These are phyloP conservation scores for Drosophila infuscata DNA, from an alignment of 2,888 invertebrate species.

Conservation along the genomic window DNA sequence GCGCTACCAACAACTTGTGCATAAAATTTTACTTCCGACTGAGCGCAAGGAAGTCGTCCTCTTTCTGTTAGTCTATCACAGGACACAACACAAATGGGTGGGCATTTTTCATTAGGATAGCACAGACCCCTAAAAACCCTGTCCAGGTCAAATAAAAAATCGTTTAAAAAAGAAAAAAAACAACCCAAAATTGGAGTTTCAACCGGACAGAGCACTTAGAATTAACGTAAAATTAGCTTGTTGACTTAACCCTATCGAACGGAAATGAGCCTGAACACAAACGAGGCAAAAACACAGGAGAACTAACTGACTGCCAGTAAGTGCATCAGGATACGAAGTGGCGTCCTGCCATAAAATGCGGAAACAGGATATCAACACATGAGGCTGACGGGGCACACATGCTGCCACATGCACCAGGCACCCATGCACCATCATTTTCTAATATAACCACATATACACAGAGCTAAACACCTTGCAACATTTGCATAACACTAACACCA, in stretches of 20 bases:
- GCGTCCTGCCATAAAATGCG: conserved; percentile 30
- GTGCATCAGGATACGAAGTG: background rate
- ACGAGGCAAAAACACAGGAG: conserved; percentile 27
- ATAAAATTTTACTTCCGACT: conserved; percentile 65
- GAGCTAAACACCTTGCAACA: conserved; percentile 46
- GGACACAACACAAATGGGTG: conserved; percentile 7
- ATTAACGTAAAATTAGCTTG: conserved; percentile 62
- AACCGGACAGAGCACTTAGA: conserved; percentile 42
- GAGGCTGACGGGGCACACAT: conserved; percentile 20
- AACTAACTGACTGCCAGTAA: conserved; percentile 21
- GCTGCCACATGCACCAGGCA: conserved; percentile 3
- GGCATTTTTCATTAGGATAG: conserved; percentile 47
- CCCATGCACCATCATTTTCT: conserved; percentile 23
- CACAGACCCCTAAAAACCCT: conserved; percentile 17
- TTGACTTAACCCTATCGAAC: conserved; percentile 63
- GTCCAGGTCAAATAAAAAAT: conserved; percentile 12
- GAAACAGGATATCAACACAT: conserved; percentile 62
- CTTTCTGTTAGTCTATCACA: conserved; percentile 2
- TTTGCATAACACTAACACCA: conserved; percentile 34
- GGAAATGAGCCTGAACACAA: conserved; percentile 63
- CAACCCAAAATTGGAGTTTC: conserved; percentile 7
- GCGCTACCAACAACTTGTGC: conserved; percentile 72
- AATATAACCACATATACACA: background rate
- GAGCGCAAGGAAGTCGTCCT: background rate
- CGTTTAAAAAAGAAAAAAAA: conserved; percentile 15